A percentile compares a stretch with the other conserved stretches of the same genome.
These are phyloP conservation scores for Anolis sagrei DNA, from an alignment of 2,113 vertebrate genomes.

Conservation along the genomic window DNA sequence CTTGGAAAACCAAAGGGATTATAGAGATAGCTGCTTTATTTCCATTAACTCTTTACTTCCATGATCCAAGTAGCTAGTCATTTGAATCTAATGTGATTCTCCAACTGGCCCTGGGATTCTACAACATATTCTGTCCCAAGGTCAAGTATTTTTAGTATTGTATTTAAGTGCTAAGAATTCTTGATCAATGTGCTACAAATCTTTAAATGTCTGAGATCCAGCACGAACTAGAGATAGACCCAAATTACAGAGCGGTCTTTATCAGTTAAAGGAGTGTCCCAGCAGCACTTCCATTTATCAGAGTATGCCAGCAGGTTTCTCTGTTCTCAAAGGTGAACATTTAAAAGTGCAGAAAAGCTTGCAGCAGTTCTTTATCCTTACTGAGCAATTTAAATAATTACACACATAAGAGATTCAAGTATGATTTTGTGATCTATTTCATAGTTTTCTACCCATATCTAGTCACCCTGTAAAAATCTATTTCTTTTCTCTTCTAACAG, in stretches of 20 bases:
- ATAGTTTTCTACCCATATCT: background rate
- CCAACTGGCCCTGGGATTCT: too few relatives aligned
- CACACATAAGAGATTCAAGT: background rate
- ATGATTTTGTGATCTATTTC: background rate
- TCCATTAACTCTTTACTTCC: too few relatives aligned
- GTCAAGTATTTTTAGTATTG: background rate
- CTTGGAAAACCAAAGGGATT: too few relatives aligned
- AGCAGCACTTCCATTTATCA: background rate
- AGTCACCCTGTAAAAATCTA: background rate
- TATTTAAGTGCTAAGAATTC: background rate
- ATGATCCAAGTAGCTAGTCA: too few relatives aligned
- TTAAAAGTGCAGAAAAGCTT: background rate
- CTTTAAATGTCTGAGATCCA: background rate
- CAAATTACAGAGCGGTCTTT: background rate
- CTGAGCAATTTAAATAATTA: slow-evolving; percentile 5
- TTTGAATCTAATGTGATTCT: too few relatives aligned
- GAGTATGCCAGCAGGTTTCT: background rate
- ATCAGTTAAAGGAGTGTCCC: background rate
- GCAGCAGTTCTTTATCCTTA: background rate
- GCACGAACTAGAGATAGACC: background rate
- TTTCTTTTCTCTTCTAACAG: background rate
- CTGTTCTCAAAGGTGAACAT: background rate
- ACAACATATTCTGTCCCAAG: too few relatives aligned
- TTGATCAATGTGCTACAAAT: background rate
- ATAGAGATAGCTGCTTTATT: too few relatives aligned